phyloP scores from a whole-genome alignment of 2,888 invertebrate species.

The Pristionchus fissidentatus region DNA sequence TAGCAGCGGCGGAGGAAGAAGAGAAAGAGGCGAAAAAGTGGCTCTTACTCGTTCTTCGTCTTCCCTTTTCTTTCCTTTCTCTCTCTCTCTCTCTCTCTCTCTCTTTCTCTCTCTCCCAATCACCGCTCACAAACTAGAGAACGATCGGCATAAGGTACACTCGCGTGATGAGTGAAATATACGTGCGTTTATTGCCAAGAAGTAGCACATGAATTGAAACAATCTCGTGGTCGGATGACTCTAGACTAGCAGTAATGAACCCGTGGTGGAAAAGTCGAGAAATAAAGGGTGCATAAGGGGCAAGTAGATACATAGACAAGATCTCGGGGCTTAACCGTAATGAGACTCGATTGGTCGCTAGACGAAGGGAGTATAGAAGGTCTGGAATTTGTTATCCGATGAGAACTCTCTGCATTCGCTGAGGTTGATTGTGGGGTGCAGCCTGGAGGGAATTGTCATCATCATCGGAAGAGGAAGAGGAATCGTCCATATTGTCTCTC shows the following conservation, averaged over 20 bases:
- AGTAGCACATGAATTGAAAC: not conserved
- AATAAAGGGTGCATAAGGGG: slow-evolving; percentile 18
- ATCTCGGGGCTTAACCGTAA: slow-evolving; percentile 14
- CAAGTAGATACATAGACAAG: not conserved
- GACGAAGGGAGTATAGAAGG: not conserved
- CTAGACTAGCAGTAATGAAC: slow-evolving; percentile 20
- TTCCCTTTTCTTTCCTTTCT: not conserved
- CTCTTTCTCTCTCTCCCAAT: slow-evolving; percentile 29
- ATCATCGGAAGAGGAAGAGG: not conserved
- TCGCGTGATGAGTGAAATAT: not conserved
- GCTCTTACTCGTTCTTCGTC: slow-evolving; percentile 37
- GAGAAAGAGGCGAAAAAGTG: slow-evolving; percentile 6
- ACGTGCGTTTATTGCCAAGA: slow-evolving; percentile 7
- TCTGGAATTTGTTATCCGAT: not conserved
- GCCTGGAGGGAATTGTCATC: not conserved
- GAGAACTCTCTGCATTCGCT: not conserved
- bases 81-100: slow-evolving; percentile 20
- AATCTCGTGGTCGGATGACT: not conserved
- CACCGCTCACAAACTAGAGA: slow-evolving; percentile 42
- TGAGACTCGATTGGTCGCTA: no score
- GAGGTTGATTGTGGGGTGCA: not conserved
- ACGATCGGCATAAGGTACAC: not conserved
- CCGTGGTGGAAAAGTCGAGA: not conserved
- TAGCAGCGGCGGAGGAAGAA: not conserved
- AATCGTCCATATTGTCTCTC: not conserved